Percentiles rank a stretch among this genome's conserved stretches.
These are phyloP conservation scores for Yponomeuta sedellus DNA, from an alignment of 2,888 invertebrate species.

Conservation along the genomic window DNA sequence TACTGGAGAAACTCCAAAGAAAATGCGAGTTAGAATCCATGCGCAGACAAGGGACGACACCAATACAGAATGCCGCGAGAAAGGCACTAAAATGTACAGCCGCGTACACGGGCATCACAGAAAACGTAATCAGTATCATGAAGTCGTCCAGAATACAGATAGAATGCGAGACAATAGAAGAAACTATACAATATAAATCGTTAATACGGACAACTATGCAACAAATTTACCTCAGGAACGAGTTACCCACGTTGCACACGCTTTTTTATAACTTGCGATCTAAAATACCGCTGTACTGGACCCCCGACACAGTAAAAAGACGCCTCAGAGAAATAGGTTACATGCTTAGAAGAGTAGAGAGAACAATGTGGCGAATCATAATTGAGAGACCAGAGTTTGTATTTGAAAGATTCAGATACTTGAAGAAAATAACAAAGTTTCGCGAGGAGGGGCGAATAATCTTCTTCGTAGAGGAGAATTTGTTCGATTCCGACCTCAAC, in stretches of 20 bases:
- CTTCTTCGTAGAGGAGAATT: slow-evolving; percentile 31
- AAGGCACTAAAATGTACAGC: not conserved
- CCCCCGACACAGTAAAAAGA: not conserved
- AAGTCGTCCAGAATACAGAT: not conserved
- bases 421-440: slow-evolving; percentile 28
- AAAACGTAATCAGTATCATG: not conserved
- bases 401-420: slow-evolving; percentile 37
- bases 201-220: not conserved
- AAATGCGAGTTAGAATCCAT: not conserved
- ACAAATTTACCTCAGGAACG: not conserved
- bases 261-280: not conserved
- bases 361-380: not conserved
- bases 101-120: not conserved
- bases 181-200: not conserved
- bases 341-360: not conserved
- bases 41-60: not conserved
- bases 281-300: not conserved
- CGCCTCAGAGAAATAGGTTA: not conserved
- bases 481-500: slow-evolving; percentile 8
- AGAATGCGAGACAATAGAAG: not conserved
- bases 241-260: not conserved
- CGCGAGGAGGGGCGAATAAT: slow-evolving; percentile 25
- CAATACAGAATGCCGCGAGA: not conserved
- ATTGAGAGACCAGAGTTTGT: slow-evolving; percentile 36
- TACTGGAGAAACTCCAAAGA: not conserved